A percentile compares a stretch with the other conserved stretches of the same genome.
phyloP scores from a whole-genome alignment of 2,888 invertebrate genomes.

The Orchesellides sinensis region DNA sequence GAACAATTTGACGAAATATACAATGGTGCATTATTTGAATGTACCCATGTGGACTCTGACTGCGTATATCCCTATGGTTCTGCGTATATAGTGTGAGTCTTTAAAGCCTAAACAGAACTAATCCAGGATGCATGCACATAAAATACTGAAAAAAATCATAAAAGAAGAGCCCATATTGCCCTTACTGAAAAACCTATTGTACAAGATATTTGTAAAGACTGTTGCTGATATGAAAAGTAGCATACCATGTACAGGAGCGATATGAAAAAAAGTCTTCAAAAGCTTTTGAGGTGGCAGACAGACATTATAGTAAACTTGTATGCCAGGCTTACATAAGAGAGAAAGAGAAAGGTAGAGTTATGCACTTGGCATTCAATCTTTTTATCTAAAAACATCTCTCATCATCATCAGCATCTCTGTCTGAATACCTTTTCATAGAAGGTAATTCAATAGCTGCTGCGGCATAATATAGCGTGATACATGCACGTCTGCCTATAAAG shows the following conservation, averaged over 20 bases:
- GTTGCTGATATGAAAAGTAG: conserved; percentile 38
- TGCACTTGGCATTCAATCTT: conserved; percentile 64
- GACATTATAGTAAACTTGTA: conserved; percentile 15
- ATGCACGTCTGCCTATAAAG: conserved; percentile 1
- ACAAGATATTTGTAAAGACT: background rate
- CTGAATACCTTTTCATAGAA: conserved; percentile 43
- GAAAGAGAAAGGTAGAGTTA: conserved; percentile 29
- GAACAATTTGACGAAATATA: background rate
- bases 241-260: conserved; percentile 19
- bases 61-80: too few species aligned
- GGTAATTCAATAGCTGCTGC: conserved; percentile 64
- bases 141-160: too few species aligned
- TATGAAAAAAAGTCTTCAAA: conserved; percentile 34
- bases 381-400: conserved; percentile 44
- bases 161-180: conserved; percentile 3
- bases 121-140: background rate
- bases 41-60: too few species aligned
- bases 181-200: too few species aligned
- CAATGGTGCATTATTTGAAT: conserved; percentile 25
- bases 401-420: conserved; percentile 37
- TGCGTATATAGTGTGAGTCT: background rate
- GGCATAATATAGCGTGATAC: too few species aligned
- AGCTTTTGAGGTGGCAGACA: conserved; percentile 34
- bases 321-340: background rate
- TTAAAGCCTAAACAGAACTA: background rate